Evolutionary conservation across 2,888 invertebrate species (phyloP).

Genomic region (Volucella zonaria): DNA sequence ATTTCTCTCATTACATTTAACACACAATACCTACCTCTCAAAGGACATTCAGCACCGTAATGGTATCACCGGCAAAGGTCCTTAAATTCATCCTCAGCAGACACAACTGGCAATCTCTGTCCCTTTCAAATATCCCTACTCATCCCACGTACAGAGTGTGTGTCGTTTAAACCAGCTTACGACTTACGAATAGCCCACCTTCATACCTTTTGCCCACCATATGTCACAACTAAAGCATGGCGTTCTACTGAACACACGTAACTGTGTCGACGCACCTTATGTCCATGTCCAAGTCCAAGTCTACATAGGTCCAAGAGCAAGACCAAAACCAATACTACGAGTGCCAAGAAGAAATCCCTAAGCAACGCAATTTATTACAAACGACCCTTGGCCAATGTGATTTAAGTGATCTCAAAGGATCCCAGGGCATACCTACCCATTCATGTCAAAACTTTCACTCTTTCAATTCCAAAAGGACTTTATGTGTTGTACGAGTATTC

Average conservation of each 20-base stretch:
- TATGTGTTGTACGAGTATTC: too few relatives aligned
- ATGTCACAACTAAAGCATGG: constrained; percentile 9
- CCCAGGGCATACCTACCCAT: constrained; percentile 18
- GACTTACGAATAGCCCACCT: background rate
- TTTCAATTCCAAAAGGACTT: too few relatives aligned
- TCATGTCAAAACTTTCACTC: constrained; percentile 11
- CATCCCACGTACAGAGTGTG: background rate
- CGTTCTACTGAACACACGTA: background rate
- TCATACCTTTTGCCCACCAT: background rate
- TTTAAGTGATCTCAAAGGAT: constrained; percentile 56
- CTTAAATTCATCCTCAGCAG: background rate
- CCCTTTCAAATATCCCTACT: constrained; percentile 5
- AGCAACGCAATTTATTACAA: constrained; percentile 60
- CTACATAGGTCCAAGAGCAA: too few relatives aligned
- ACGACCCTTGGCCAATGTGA: constrained; percentile 54
- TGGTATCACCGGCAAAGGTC: background rate
- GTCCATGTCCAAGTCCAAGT: background rate
- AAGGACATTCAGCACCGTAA: constrained; percentile 21
- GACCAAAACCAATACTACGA: background rate
- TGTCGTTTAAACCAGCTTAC: constrained; percentile 11
- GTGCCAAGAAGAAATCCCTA: constrained; percentile 11
- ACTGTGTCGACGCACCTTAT: constrained; percentile 38
- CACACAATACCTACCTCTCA: constrained; percentile 1
- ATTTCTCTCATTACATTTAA: background rate
- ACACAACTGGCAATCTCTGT: constrained; percentile 29